Percentiles rank a stretch among this genome's conserved stretches.
Evolutionary conservation across 2,797 vertebrate species (phyloP).

Genomic region (Numenius phaeopus): DNA sequence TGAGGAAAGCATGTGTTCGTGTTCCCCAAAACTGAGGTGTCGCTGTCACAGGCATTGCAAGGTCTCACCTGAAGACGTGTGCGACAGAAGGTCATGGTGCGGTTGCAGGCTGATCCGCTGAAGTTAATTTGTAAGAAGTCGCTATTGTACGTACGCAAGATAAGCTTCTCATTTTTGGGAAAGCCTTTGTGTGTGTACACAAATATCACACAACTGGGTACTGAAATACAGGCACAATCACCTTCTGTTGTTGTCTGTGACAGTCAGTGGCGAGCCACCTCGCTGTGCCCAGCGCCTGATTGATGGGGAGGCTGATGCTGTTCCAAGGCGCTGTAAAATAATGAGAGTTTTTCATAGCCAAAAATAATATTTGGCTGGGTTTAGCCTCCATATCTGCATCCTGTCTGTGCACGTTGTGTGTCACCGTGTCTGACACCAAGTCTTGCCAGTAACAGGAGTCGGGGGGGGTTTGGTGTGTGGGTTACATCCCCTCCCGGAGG

Average conservation of each 20-base stretch:
- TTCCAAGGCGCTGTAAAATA: background rate
- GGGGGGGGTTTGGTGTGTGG: background rate
- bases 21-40: background rate
- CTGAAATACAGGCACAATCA: background rate
- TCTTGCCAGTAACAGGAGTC: background rate
- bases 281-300: background rate
- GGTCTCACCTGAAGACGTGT: no score
- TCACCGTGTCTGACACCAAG: background rate
- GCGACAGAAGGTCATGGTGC: fast-evolving
- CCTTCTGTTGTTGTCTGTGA: background rate
- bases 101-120: background rate
- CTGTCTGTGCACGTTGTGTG: background rate
- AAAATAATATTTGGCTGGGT: background rate
- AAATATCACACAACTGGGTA: background rate
- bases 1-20: background rate
- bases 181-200: background rate
- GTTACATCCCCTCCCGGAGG: background rate
- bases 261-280: background rate
- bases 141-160: background rate
- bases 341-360: background rate
- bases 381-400: background rate
- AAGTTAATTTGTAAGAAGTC: background rate
- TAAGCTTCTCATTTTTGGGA: background rate
- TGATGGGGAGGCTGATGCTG: background rate
- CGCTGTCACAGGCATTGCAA: fast-evolving